phyloP scores from a whole-genome alignment of 2,797 vertebrate species.

The Hybognathus amarus region DNA sequence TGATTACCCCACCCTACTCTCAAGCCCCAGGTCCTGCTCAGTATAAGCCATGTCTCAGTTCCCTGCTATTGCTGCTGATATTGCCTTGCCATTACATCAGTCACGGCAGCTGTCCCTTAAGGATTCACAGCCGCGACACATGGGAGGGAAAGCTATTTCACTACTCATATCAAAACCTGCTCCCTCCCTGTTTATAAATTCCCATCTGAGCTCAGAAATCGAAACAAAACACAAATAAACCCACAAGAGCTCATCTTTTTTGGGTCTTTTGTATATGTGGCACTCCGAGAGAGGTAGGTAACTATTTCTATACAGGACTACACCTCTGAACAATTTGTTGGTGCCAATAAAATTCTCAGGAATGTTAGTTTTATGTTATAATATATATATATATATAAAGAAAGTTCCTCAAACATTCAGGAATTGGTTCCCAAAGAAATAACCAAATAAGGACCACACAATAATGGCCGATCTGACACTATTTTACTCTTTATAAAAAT shows the following conservation, averaged over 20 bases:
- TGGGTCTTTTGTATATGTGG: conserved; percentile 65
- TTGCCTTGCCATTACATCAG: conserved; percentile 73
- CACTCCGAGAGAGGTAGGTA: conserved; percentile 53
- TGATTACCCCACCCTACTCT: conserved; percentile 50
- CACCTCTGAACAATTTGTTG: not conserved
- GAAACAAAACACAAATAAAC: conserved; percentile 17
- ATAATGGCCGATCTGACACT: not conserved
- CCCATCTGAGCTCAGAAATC: not conserved
- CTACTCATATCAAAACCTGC: conserved; percentile 17
- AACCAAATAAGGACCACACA: not conserved
- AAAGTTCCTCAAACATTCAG: not conserved
- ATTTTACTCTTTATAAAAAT: not conserved
- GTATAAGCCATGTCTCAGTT: conserved; percentile 60
- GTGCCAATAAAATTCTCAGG: not conserved
- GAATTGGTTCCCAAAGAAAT: not conserved
- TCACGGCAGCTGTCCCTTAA: conserved; percentile 49
- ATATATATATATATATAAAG: too few relatives aligned
- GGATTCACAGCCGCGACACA: not conserved
- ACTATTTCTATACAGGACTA: not conserved
- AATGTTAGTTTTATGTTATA: not conserved
- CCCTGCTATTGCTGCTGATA: conserved; percentile 70
- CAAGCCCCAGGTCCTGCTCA: conserved; percentile 59
- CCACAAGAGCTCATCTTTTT: conserved; percentile 16
- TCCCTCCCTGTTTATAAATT: conserved; percentile 27
- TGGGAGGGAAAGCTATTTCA: conserved; percentile 47